Conservation (phyloP, 2,888 invertebrate species). For the Unio delphinus region DNA sequence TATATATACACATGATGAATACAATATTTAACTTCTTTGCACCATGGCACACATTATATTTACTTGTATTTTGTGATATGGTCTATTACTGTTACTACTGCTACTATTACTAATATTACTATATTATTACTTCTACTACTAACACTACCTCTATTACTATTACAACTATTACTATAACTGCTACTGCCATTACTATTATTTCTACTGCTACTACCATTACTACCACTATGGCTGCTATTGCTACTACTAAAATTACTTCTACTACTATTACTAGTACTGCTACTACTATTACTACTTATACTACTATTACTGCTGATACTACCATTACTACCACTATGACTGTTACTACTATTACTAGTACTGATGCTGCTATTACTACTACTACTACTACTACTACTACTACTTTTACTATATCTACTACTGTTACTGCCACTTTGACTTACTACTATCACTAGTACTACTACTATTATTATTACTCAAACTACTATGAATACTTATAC, state of each 20-base stretch:
- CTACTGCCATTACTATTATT: conserved; percentile 6
- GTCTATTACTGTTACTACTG: not conserved
- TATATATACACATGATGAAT: too few relatives aligned
- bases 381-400: too few relatives aligned
- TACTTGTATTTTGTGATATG: too few relatives aligned
- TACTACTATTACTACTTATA: conserved; percentile 2
- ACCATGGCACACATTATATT: too few relatives aligned
- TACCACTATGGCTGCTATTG: not conserved
- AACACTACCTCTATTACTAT: not conserved
- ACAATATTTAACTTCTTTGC: too few relatives aligned
- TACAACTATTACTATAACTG: not conserved
- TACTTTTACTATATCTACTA: not conserved
- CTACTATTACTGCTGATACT: not conserved
- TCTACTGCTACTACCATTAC: not conserved
- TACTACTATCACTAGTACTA: conserved; percentile 2
- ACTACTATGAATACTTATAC: conserved; percentile 4
- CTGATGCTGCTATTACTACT: too few relatives aligned
- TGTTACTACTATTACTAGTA: not conserved
- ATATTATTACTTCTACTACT: not conserved
- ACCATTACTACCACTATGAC: conserved; percentile 9
- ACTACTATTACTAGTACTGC: conserved; percentile 7
- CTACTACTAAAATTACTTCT: not conserved
- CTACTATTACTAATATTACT: not conserved
- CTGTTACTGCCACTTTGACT: conserved; percentile 1
- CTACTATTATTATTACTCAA: conserved; percentile 7